Percentiles rank a stretch among this genome's conserved stretches.
Evolutionary conservation across 2,797 vertebrate species (phyloP).

Genomic region (Tauraco hartlaubi): DNA sequence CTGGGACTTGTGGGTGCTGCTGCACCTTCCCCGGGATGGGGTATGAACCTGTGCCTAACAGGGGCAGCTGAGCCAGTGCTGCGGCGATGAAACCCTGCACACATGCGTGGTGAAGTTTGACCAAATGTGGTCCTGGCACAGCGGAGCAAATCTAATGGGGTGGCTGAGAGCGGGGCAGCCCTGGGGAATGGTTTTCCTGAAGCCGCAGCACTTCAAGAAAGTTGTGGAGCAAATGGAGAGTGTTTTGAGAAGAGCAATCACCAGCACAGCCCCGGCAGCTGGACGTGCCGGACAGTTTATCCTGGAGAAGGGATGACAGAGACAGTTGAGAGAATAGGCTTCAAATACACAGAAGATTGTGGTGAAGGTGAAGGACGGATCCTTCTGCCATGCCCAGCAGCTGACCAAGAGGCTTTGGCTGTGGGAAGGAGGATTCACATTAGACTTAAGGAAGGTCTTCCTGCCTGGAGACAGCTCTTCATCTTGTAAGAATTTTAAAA

Average conservation of each 20-base stretch:
- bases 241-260: not conserved
- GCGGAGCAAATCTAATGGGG: not conserved
- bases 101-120: accelerated
- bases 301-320: not conserved
- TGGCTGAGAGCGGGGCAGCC: not conserved
- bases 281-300: not conserved
- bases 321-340: not conserved
- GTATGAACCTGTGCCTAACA: not conserved
- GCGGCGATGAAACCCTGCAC: not conserved
- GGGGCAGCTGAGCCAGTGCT: not conserved
- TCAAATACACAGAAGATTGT: not conserved
- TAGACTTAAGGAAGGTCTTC: not conserved
- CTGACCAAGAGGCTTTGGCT: not conserved
- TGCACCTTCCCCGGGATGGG: not conserved
- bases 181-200: not conserved
- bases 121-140: not conserved
- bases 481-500: not conserved
- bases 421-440: not conserved
- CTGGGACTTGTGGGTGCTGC: not conserved
- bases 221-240: not conserved
- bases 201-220: not conserved
- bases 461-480: not conserved
- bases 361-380: not conserved
- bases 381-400: not conserved
- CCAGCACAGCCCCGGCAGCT: not conserved